Base-by-base conservation (phyloP, 2,797 vertebrate species). In the Labeo calbasu region DNA sequence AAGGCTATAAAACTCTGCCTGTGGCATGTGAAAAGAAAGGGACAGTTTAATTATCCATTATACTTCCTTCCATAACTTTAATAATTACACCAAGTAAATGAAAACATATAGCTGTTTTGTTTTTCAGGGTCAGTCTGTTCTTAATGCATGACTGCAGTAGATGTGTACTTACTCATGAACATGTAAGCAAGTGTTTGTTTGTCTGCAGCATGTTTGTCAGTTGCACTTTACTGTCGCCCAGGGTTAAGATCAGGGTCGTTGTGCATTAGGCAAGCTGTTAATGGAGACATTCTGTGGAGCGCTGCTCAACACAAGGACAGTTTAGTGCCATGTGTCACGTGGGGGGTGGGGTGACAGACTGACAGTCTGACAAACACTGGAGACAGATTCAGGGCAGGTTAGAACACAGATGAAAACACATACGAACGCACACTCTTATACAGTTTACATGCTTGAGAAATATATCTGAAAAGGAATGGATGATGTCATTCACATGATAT, bases 371-470 rank as follows among this genome's bases (percentile, higher is more conserved):
- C 72, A 71, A 81, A 85, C 40, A 71, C 25, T 65, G 19, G 48
- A 55, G 85, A 82, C 80, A 86, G 66, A 86, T 82, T 86, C 48
- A 86, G 75, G 79, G 66, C 84, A 83, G 36, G 63, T 76, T 82
- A 59, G 19, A 77, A 51, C 50, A 76, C 68, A 79, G 55, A 72
- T 57, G 61, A 53, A 73, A 55, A 73, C 46, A 83, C 40, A 78
- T 17, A 53, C 10, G 57, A 17, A 32, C 43, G 53, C 43, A 46
- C 32, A 28, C n/a, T 17, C 70, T 71, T 15, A 53, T 2, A 14
- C 32, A 79, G 11, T 15, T 65, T 59, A 17, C 5, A 72, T 65
- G 32, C 73, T 65, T 13, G 15, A 55, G n/a, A 63, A 13, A 36
- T 25, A 48, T 8, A 17, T 57, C 25, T 50, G 14, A 75, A 51